phyloP scores from a whole-genome alignment of 1,140 invertebrate genomes.

The Stenopsyche tienmushanensis region DNA sequence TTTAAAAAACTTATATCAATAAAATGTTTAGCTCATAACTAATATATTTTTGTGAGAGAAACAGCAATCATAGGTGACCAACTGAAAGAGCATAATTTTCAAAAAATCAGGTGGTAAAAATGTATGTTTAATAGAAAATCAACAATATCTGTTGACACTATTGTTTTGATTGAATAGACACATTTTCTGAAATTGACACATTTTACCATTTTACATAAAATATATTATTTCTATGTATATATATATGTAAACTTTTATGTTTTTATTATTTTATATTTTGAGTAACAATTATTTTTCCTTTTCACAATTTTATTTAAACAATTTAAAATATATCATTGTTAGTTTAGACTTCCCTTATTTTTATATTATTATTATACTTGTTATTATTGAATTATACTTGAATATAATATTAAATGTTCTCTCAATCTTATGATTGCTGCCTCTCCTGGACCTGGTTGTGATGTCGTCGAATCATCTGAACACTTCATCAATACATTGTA shows the following conservation, averaged over 20 bases:
- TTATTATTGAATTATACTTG: slow-evolving; percentile 7
- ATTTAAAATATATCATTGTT: slow-evolving; percentile 3
- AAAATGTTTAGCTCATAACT: slow-evolving; percentile 7
- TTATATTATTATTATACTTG: not conserved
- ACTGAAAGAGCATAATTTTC: not conserved
- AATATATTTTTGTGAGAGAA: slow-evolving; percentile 29
- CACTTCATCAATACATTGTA: slow-evolving; percentile 2
- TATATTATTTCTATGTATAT: not conserved
- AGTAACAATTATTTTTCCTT: slow-evolving; percentile 20
- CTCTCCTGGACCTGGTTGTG: slow-evolving; percentile 50
- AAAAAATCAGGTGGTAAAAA: not conserved
- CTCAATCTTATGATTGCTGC: slow-evolving; percentile 59
- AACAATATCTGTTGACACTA: no score
- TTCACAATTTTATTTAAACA: slow-evolving; percentile 21
- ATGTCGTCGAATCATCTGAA: slow-evolving; percentile 21
- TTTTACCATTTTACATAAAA: slow-evolving; percentile 14
- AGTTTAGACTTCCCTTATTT: not conserved
- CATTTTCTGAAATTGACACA: slow-evolving; percentile 53
- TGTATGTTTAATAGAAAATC: not conserved
- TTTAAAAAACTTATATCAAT: not conserved
- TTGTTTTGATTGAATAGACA: slow-evolving; percentile 50
- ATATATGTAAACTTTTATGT: slow-evolving; percentile 11
- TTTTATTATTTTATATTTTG: slow-evolving; percentile 38
- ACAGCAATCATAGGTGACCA: slow-evolving; percentile 36
- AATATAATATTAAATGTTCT: slow-evolving; percentile 51